A percentile compares a stretch with the other conserved stretches of the same genome.
Conservation (phyloP, 2,797 vertebrate species). For the Squalus acanthias region DNA sequence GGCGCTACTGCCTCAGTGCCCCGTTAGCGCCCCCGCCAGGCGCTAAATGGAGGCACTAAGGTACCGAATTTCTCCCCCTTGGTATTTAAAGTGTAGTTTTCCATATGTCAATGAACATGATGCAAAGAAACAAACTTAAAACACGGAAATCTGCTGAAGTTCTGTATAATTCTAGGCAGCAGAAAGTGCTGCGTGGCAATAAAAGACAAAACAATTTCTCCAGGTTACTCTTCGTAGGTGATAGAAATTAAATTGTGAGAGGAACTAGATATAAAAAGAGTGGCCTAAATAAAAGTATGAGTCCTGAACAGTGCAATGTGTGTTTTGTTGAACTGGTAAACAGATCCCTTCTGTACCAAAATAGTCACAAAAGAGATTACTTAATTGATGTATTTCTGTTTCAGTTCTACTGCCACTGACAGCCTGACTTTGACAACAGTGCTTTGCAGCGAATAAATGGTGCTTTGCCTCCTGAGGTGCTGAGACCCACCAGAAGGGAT, state of each 20-base stretch:
- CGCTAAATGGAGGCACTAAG: too few relatives aligned
- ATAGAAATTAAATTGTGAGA: neutral
- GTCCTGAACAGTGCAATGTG: neutral
- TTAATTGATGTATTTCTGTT: neutral
- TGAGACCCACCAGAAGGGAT: neutral
- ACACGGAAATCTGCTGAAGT: neutral
- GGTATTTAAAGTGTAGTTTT: too few relatives aligned
- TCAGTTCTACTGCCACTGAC: neutral
- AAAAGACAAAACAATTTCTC: neutral
- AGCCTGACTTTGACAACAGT: neutral
- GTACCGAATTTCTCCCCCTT: too few relatives aligned
- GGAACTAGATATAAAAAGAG: too few relatives aligned
- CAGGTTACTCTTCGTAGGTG: neutral
- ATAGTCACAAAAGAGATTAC: neutral
- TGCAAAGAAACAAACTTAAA: neutral
- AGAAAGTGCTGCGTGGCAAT: neutral
- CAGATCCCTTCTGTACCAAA: neutral
- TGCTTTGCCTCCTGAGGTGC: neutral
- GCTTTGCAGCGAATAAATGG: neutral
- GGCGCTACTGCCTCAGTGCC: too few relatives aligned
- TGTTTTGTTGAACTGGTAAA: neutral
- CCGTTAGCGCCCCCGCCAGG: too few relatives aligned
- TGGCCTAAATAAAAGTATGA: neutral
- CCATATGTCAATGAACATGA: neutral
- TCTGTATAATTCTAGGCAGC: neutral